Percentiles rank a stretch among this genome's conserved stretches.
phyloP scores from a whole-genome alignment of 2,888 invertebrate genomes.

The Cynaeus angustus region DNA sequence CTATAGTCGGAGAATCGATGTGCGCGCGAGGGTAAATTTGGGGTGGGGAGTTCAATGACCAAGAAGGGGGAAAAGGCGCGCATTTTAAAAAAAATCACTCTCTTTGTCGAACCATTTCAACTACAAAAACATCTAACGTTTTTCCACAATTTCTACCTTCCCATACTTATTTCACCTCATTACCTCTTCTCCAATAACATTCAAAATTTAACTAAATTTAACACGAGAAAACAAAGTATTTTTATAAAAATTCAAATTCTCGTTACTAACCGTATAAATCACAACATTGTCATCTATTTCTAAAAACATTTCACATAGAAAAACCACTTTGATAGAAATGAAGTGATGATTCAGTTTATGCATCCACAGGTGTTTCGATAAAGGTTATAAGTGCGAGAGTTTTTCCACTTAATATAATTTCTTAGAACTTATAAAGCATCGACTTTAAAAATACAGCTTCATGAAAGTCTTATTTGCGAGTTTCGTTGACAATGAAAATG shows the following conservation, averaged over 20 bases:
- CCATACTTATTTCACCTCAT: no score
- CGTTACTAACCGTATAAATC: not conserved
- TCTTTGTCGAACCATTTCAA: not conserved
- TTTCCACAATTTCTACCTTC: no score
- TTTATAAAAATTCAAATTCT: no score
- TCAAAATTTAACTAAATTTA: no score
- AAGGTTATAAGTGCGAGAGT: conserved; percentile 12
- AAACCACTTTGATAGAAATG: conserved; percentile 7
- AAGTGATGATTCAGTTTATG: conserved; percentile 7
- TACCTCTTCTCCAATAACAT: no score
- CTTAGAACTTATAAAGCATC: not conserved
- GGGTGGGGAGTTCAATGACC: conserved; percentile 63
- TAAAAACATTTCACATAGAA: not conserved
- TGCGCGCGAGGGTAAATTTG: conserved; percentile 58
- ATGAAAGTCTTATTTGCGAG: not conserved
- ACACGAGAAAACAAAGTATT: no score
- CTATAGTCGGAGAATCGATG: conserved; percentile 64
- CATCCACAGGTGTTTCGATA: conserved; percentile 30
- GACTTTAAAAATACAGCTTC: not conserved
- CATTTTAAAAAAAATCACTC: conserved; percentile 2
- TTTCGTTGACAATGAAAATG: no score
- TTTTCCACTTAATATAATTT: conserved; percentile 21
- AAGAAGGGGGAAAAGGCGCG: conserved; percentile 52
- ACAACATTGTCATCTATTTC: not conserved
- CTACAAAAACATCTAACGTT: no score